Percentiles rank a stretch among this genome's conserved stretches.
These are phyloP conservation scores for Rambutsinella grinnellia DNA, from an alignment of 2,888 invertebrate species.

Conservation along the genomic window DNA sequence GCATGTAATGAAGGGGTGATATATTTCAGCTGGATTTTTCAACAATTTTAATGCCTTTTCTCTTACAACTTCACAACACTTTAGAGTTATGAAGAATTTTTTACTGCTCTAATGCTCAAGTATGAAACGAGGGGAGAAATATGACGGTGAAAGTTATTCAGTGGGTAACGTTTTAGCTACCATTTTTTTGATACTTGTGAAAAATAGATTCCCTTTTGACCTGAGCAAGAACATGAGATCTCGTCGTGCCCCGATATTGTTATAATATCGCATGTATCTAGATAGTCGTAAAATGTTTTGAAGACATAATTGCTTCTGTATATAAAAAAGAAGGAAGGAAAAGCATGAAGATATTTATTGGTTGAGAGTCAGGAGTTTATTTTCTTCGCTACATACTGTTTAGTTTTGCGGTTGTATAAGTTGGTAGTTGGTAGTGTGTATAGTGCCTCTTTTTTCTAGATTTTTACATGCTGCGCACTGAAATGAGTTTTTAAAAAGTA, in stretches of 20 bases:
- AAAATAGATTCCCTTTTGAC: not conserved
- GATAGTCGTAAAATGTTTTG: slow-evolving; percentile 41
- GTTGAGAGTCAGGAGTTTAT: slow-evolving; percentile 4
- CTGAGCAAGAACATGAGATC: too few relatives aligned
- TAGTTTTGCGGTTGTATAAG: not conserved
- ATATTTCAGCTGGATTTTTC: not conserved
- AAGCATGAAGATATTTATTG: slow-evolving; percentile 40
- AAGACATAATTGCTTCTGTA: slow-evolving; percentile 49
- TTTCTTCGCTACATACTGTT: not conserved
- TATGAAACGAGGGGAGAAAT: too few relatives aligned
- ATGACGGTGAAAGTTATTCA: not conserved
- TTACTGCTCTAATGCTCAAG: too few relatives aligned
- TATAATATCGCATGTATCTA: slow-evolving; percentile 18
- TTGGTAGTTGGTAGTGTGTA: not conserved
- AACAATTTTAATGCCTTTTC: not conserved
- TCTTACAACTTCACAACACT: slow-evolving; percentile 3
- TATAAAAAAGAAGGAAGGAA: slow-evolving; percentile 28
- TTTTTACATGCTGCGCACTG: not conserved
- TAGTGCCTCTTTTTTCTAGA: not conserved
- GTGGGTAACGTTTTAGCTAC: not conserved
- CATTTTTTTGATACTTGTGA: not conserved
- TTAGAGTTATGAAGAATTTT: slow-evolving; percentile 34
- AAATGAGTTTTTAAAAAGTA: slow-evolving; percentile 8
- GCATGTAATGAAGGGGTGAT: too few relatives aligned
- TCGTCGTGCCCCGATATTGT: not conserved